Evolutionary conservation across 2,888 invertebrate species (phyloP), one percentile per base, ranked within the genome.

Genomic region (Vannuccia rotundouncinata): DNA sequence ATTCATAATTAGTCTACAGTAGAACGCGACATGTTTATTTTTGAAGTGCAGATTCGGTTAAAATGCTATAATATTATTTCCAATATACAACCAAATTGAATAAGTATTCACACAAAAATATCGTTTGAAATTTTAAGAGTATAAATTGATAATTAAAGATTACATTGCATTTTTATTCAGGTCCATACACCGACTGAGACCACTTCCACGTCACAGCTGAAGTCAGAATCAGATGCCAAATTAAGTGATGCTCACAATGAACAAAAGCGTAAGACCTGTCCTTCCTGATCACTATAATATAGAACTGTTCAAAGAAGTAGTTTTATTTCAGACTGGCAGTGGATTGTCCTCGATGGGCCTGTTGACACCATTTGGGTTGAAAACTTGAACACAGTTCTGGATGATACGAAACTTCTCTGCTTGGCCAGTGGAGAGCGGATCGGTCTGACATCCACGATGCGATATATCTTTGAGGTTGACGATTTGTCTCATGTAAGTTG

Each of bases 331-430:
- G 81, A 82, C 82, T 87, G 87, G 87, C 83, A 85, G n/a, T 87
- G 87, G 87, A 81, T 87, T 29, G 84, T 88, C 0, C 84, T 88
- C 22, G 88, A 88, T 78, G 88, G 88, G 1, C 88, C 88, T 0
- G 87, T 88, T 5, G 88, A 88, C 82, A 87, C 88, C 1, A 82
- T 87, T 78, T 88, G 88, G 88, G 87, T 88, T 28, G 88, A 88
- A 83, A 88, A 87, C 82, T 85, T 88, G 29, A 88, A 88, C 83
- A 88, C 88, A 0, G 87, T 87, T 31, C 84, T 88, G 5, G 88
- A 88, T 81, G 88, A 88, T 83, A 86, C 86, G 0, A 87, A 87
- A 82, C 85, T 87, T 13, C 84, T 88, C 80, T 88, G 88, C 83
- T 83, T 88, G 78, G 85, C 87, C 1, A 88, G 85, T 81, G 88